Evolutionary conservation across 2,797 vertebrate species (phyloP), one percentile per base, ranked within the genome.

Genomic region (Propithecus deckenii): DNA sequence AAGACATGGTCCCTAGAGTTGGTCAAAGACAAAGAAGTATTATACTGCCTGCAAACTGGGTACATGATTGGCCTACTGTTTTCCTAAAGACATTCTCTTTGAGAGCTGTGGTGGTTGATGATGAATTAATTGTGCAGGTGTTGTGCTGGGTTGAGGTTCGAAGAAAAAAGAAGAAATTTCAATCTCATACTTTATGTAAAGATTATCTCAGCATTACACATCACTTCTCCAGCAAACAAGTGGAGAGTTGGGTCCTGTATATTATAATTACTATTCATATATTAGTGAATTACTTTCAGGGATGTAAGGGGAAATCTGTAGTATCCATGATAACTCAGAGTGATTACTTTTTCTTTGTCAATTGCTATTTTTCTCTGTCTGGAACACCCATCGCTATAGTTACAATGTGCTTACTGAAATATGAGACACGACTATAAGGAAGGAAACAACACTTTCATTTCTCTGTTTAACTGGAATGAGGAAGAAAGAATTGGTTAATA

Each of bases 251-350:
- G 30, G 25, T 18, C 12, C 30, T 59, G 11, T 72, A 20, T 87
- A 18, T 65, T 38, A 28, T 2, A 63, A 61, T 67, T 48, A 55
- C 43, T 90, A 59, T 59, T 59, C 11, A 59, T 59, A 84, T 48
- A 72, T 92, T 80, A 89, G 69, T 79, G 32, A 89, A 65, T 93
- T 76, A 59, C 72, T 93, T 91, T 76, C n/a, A 85, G 23, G 65
- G 55, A 48, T 23, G 7, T 52, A 32, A 38, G 23, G 48, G 85
- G 11, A 14, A 32, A 57, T 74, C 55, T 63, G 10, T 18, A 35
- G 28, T 79, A n/a, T 41, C 48, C 10, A 20, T n/a, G 38, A 71
- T 85, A 32, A 89, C 46, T 88, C 13, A 79, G 55, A 91, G 85
- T 63, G n/a, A 91, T 28, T 8, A 32, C 0, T 91, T 75, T 84